These are phyloP conservation scores for Megaustenia siamemsis DNA, from an alignment of 2,888 invertebrate species.

Conservation along the genomic window DNA sequence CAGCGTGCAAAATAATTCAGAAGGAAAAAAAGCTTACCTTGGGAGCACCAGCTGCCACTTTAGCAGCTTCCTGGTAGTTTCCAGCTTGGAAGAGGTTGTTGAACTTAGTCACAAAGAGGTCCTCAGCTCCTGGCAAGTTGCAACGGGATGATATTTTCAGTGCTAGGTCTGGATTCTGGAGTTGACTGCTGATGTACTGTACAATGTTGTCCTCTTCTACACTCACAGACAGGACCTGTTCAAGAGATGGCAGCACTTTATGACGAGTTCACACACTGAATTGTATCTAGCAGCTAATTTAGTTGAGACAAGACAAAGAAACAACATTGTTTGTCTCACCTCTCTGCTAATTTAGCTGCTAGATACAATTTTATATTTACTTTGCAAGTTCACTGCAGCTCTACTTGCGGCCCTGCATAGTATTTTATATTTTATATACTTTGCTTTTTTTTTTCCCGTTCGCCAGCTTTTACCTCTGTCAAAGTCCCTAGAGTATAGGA, in stretches of 20 bases:
- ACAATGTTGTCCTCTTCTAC: conserved; percentile 99
- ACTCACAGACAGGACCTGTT: conserved; percentile 95
- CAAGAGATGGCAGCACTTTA: neutral
- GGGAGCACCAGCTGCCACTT: conserved; percentile 97
- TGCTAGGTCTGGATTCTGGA: conserved; percentile 98
- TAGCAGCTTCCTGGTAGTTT: conserved; percentile 98
- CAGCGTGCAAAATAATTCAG: neutral
- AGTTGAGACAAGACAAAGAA: too few relatives aligned
- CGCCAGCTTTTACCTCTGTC: too few relatives aligned
- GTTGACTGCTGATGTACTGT: conserved; percentile 95
- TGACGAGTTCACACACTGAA: too few relatives aligned
- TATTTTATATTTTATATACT: too few relatives aligned
- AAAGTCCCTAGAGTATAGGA: too few relatives aligned
- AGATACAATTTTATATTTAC: too few relatives aligned
- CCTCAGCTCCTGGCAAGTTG: conserved; percentile 98
- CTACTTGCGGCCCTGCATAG: too few relatives aligned
- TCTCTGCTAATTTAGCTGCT: too few relatives aligned
- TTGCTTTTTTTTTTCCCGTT: too few relatives aligned
- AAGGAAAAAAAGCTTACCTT: conserved; percentile 82
- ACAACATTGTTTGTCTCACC: too few relatives aligned
- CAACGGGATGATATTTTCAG: conserved; percentile 93
- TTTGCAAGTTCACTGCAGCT: too few relatives aligned
- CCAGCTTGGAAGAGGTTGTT: conserved; percentile 96
- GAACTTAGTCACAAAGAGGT: conserved; percentile 97
- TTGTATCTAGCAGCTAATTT: too few relatives aligned